Base-by-base conservation (phyloP, 2,113 vertebrate genomes). In the Corvus hawaiiensis region DNA sequence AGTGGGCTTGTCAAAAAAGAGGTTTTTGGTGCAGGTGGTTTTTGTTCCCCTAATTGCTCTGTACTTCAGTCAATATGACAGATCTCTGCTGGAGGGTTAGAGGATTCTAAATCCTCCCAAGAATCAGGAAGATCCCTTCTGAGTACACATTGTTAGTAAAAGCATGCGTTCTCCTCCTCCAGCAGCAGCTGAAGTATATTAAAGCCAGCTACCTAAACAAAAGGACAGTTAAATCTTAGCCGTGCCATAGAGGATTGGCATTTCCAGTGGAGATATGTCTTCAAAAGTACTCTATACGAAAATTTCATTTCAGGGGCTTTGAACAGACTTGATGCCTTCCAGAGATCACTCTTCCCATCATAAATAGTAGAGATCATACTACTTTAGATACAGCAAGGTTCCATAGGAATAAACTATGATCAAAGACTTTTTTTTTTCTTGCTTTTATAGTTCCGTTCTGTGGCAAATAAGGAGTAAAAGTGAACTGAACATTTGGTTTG, bases 401-500 rank as follows among this genome's bases (percentile, higher is more conserved):
- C 23, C 55, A 69, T 11, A 78, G 22, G 51, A 73, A 55, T 71
- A 63, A 89, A 88, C 75, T 37, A 75, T 41, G 48, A 96, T 96
- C 64, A 96, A 98, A 97, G 59, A 32, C 48, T 13, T 41, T 84
- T 77, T 41, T 94, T 4, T 4, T 79, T 13, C 39, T 69, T 48
- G 30, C 54, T 95, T 97, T 97, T 78, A 84, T 80, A 84, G 16
- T 49, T 51, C 11, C 72, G 97, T 90, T 83, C 75, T 94, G 59
- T 95, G 35, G 44, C 39, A 95, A 90, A 97, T 96, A 94, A 95
- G 72, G 58, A 96, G 55, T 68, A 97, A 97, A 96, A 84, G 72
- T 91, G 72, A 96, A 92, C 11, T 37, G 96, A 97, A 94, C 95
- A 97, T 94, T 97, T 97, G 90, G 68, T 80, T 97, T 98, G 97